phyloP scores from a whole-genome alignment of 2,797 vertebrate species.

The Artibeus lituratus region DNA sequence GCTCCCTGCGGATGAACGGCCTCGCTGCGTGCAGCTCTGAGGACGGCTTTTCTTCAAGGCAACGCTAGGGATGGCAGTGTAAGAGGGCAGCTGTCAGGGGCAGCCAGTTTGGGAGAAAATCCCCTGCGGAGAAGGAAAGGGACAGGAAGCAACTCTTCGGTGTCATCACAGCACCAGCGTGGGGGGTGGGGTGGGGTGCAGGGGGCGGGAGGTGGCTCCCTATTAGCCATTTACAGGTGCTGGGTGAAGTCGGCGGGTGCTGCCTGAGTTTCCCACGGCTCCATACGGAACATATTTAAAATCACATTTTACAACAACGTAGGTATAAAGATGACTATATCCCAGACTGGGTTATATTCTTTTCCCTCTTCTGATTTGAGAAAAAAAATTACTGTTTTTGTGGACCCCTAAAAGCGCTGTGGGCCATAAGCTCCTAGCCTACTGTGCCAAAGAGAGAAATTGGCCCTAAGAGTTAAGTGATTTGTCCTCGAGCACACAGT shows the following conservation, averaged over 20 bases:
- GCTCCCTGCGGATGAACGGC: too few relatives aligned
- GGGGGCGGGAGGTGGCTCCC: fast-evolving
- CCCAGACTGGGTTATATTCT: not conserved
- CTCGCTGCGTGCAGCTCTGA: fast-evolving
- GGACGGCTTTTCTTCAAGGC: not conserved
- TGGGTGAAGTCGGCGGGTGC: not conserved
- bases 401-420: not conserved
- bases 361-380: not conserved
- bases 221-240: not conserved
- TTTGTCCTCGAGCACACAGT: fast-evolving
- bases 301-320: not conserved
- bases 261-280: not conserved
- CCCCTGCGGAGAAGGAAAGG: not conserved
- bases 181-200: too few relatives aligned
- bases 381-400: not conserved
- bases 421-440: not conserved
- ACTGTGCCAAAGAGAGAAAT: not conserved
- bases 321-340: not conserved
- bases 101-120: not conserved
- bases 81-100: too few relatives aligned
- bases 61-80: not conserved
- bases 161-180: too few relatives aligned
- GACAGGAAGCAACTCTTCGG: fast-evolving
- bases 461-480: not conserved
- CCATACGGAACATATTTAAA: not conserved